Conservation (phyloP, 1,140 invertebrate genomes). For the Drosophila nannoptera region DNA sequence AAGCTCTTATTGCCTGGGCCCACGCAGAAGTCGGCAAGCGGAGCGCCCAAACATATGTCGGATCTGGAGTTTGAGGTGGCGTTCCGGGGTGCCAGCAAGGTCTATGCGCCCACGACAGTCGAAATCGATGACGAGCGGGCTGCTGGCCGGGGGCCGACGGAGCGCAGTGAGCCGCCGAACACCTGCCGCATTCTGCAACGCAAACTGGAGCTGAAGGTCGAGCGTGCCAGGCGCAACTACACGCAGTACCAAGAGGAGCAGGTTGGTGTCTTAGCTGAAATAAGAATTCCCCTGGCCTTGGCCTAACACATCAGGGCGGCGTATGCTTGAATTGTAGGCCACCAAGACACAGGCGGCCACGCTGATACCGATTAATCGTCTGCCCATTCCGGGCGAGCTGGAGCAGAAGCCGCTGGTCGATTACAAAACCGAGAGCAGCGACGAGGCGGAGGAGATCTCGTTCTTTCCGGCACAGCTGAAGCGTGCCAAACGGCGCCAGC, state of each 20-base stretch:
- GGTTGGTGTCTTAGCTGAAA: slow-evolving; percentile 36
- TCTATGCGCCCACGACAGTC: slow-evolving; percentile 67
- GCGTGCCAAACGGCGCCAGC: slow-evolving; percentile 61
- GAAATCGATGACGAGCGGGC: slow-evolving; percentile 68
- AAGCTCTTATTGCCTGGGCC: slow-evolving; percentile 28
- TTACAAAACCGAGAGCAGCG: slow-evolving; percentile 77
- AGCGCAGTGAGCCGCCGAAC: slow-evolving; percentile 67
- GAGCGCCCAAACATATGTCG: slow-evolving; percentile 72
- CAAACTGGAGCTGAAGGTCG: slow-evolving; percentile 78
- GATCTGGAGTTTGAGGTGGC: slow-evolving; percentile 74
- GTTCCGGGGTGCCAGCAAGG: slow-evolving; percentile 66
- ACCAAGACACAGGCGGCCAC: slow-evolving; percentile 73
- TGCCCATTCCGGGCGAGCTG: slow-evolving; percentile 71
- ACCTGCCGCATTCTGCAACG: slow-evolving; percentile 78
- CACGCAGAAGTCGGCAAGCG: slow-evolving; percentile 66
- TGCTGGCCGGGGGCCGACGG: slow-evolving; percentile 26
- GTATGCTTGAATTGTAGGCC: slow-evolving; percentile 39
- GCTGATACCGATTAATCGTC: slow-evolving; percentile 74
- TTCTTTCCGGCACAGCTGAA: slow-evolving; percentile 75
- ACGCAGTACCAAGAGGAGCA: slow-evolving; percentile 74
- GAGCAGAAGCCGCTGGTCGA: slow-evolving; percentile 77
- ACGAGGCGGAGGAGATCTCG: slow-evolving; percentile 75
- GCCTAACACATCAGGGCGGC: neutral
- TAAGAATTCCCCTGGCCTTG: neutral
- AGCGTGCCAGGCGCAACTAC: slow-evolving; percentile 76